Evolutionary conservation across 64 coral and sea anemone genomes (phyloP).

Genomic region (Montipora foliosa): DNA sequence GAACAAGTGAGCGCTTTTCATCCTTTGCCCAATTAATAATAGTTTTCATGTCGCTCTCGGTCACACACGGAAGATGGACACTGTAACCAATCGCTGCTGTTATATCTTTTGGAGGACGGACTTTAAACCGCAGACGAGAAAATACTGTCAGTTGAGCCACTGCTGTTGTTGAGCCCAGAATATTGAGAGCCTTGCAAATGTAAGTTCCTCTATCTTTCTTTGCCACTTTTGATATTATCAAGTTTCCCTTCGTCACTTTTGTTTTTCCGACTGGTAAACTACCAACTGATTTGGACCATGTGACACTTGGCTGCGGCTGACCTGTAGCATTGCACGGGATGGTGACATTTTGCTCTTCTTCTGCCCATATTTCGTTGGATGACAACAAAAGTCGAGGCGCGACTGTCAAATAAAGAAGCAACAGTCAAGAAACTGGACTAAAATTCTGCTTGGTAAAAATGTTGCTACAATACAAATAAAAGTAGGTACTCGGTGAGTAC

Average conservation of each 20-base stretch:
- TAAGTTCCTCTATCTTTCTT: conserved; percentile 36
- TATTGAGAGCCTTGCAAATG: conserved; percentile 30
- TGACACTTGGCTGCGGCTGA: background rate
- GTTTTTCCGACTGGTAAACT: background rate
- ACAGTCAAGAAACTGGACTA: no score
- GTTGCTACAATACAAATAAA: no score
- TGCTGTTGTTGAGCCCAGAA: background rate
- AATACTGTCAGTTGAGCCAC: background rate
- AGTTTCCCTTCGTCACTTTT: background rate
- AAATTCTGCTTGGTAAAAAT: no score
- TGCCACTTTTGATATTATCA: background rate
- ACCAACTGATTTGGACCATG: background rate
- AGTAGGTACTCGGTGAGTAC: no score
- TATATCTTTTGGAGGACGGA: background rate
- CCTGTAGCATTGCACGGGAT: background rate
- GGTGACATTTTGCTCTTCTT: no score
- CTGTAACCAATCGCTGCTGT: background rate
- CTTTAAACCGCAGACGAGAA: background rate
- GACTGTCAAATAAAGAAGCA: no score
- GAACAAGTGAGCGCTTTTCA: background rate
- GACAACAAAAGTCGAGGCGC: no score
- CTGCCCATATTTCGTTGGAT: no score
- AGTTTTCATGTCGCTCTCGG: conserved; percentile 23
- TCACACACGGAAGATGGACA: conserved; percentile 22
- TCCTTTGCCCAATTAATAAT: background rate